These are phyloP conservation scores for Oostethus manadensis DNA, from an alignment of 2,113 vertebrate genomes.

Conservation along the genomic window DNA sequence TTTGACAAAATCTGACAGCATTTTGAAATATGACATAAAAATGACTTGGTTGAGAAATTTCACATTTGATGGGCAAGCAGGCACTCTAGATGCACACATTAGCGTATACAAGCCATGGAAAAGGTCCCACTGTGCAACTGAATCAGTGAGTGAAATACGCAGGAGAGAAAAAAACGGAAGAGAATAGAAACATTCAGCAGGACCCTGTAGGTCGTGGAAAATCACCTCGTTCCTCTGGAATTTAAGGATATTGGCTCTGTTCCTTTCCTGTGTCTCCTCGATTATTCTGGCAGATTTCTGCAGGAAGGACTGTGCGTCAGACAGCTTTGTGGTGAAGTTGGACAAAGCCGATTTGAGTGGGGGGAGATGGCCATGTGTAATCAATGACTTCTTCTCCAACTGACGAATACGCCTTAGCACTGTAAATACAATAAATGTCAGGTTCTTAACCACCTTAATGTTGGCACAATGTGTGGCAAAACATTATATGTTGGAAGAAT, in stretches of 20 bases:
- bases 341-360: constrained; percentile 76
- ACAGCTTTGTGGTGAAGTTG: constrained; percentile 72
- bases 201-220: constrained; percentile 13
- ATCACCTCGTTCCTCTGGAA: constrained; percentile 79
- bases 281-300: constrained; percentile 64
- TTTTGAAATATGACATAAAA: no score
- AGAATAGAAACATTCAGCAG: not conserved
- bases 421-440: constrained; percentile 16
- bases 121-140: no score
- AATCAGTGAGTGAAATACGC: not conserved
- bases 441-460: not conserved
- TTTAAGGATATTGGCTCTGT: constrained; percentile 71
- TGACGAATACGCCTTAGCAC: constrained; percentile 70
- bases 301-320: constrained; percentile 74
- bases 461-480: no score
- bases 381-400: constrained; percentile 77
- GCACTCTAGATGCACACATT: no score
- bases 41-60: no score
- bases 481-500: no score
- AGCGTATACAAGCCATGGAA: no score
- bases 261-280: constrained; percentile 68
- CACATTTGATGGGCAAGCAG: no score
- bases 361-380: constrained; percentile 73
- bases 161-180: not conserved
- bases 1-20: no score